A percentile compares a stretch with the other conserved stretches of the same genome.
phyloP scores from a whole-genome alignment of 2,113 vertebrate species.

The Grallaria varia region DNA sequence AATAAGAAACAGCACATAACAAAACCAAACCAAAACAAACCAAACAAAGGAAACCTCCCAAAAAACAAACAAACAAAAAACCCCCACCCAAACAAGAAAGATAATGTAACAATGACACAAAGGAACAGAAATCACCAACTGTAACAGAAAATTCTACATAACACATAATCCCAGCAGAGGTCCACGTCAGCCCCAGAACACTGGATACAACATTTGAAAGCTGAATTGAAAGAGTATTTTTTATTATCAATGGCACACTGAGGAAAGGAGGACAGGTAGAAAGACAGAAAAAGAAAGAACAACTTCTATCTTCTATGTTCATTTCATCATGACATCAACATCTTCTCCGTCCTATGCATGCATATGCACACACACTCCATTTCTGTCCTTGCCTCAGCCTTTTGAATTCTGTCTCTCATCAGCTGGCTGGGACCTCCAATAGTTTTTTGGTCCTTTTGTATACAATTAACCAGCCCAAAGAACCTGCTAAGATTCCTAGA shows the following conservation, averaged over 20 bases:
- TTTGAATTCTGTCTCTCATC: not conserved
- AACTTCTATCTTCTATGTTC: not conserved
- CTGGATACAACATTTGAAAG: not conserved
- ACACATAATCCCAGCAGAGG: not conserved
- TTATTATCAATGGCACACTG: not conserved
- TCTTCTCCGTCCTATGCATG: not conserved
- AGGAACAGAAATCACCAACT: not conserved
- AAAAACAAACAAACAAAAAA: no score
- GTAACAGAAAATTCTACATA: not conserved
- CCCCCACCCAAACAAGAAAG: not conserved
- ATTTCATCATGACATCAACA: not conserved
- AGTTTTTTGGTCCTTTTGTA: not conserved
- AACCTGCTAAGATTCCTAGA: not conserved
- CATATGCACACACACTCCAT: rapidly evolving
- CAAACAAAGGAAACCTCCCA: no score
- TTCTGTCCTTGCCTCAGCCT: not conserved
- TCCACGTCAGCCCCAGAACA: not conserved
- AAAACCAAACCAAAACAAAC: not conserved
- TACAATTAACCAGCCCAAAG: not conserved
- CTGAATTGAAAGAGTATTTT: not conserved
- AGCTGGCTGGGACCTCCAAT: not conserved
- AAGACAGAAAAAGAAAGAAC: not conserved
- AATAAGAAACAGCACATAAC: not conserved
- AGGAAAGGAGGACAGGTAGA: not conserved
- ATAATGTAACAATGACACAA: not conserved